Conservation (phyloP, 1,140 invertebrate species). For the Drosophila mauritiana region DNA sequence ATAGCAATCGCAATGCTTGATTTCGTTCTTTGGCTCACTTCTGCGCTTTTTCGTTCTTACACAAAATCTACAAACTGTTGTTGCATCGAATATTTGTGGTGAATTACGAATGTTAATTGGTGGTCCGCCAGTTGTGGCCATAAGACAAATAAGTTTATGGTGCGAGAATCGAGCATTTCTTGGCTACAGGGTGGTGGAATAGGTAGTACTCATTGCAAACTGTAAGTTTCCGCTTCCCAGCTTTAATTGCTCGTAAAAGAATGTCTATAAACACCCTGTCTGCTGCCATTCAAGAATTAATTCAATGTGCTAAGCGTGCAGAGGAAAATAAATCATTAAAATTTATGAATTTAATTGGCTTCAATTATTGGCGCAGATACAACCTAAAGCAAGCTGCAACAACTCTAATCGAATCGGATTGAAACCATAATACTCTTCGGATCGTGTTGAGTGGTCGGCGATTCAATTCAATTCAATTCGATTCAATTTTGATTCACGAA, state of each 20-base stretch:
- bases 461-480: slow-evolving; percentile 66
- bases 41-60: slow-evolving; percentile 64
- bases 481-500: slow-evolving; percentile 70
- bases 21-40: slow-evolving; percentile 19
- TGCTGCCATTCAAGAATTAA: slow-evolving; percentile 50
- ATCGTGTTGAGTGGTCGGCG: slow-evolving; percentile 40
- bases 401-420: slow-evolving; percentile 40
- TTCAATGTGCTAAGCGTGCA: slow-evolving; percentile 62
- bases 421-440: slow-evolving; percentile 30
- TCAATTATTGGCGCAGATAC: slow-evolving; percentile 75
- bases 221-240: neutral
- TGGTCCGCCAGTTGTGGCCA: slow-evolving; percentile 22
- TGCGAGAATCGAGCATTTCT: slow-evolving; percentile 32
- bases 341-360: slow-evolving; percentile 82
- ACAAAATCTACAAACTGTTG: slow-evolving; percentile 53
- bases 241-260: neutral
- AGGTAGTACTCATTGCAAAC: neutral
- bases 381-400: slow-evolving; percentile 55
- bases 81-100: slow-evolving; percentile 69
- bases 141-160: slow-evolving; percentile 42
- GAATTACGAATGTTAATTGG: slow-evolving; percentile 68
- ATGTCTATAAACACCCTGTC: slow-evolving; percentile 52
- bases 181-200: slow-evolving; percentile 38
- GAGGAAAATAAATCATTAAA: slow-evolving; percentile 79
- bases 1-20: slow-evolving; percentile 24